Conservation (phyloP, 2,797 vertebrate genomes). For the Meriones psammophilus region DNA sequence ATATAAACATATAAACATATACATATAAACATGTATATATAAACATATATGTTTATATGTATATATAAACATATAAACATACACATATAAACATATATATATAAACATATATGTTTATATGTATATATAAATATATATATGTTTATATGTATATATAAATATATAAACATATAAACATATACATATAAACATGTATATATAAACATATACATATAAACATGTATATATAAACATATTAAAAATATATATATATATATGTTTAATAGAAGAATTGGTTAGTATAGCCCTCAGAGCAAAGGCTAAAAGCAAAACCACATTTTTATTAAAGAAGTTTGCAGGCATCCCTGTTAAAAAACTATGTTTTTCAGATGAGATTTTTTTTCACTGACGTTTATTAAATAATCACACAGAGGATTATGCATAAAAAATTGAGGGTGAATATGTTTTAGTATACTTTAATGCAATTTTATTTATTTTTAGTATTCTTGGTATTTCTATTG, state of each 20-base stretch:
- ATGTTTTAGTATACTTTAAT: background rate
- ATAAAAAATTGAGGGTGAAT: background rate
- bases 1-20: background rate
- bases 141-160: background rate
- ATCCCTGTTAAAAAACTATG: background rate
- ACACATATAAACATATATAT: background rate
- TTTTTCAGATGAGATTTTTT: constrained; percentile 49
- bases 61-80: background rate
- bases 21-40: background rate
- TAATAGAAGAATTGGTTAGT: background rate
- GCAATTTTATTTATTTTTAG: background rate
- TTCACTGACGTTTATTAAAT: background rate
- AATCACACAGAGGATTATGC: background rate
- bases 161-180: background rate
- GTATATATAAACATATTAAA: background rate
- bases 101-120: background rate
- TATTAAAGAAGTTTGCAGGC: background rate
- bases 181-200: background rate
- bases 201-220: constrained; percentile 18
- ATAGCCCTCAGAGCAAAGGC: background rate
- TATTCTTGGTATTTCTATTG: constrained; percentile 23
- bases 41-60: background rate
- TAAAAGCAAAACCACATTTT: background rate
- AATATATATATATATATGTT: background rate
- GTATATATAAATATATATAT: too few relatives aligned